Conservation (phyloP, 2,888 invertebrate species). For the Drosophila formosana region DNA sequence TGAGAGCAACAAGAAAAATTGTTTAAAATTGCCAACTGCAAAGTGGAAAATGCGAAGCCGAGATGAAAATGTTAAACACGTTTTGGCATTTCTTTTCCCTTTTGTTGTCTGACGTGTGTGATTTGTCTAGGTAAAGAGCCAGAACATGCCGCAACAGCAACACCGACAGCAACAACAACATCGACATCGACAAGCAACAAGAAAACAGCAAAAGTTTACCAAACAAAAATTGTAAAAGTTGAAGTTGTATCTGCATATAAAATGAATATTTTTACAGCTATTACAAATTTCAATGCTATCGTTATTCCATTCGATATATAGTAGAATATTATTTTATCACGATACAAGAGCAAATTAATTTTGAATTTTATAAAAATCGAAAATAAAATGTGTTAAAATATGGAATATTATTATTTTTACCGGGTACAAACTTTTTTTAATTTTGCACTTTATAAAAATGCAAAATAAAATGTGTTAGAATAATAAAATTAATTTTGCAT, state of each 20-base stretch:
- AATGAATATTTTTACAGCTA: neutral
- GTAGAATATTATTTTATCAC: neutral
- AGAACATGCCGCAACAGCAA: conserved; percentile 48
- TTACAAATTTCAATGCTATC: neutral
- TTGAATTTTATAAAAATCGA: neutral
- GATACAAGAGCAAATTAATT: no score
- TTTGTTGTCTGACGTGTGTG: conserved; percentile 51
- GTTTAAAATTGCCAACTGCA: conserved; percentile 64
- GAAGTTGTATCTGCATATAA: conserved; percentile 5
- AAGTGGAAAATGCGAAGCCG: conserved; percentile 54
- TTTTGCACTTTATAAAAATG: neutral
- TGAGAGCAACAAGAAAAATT: conserved; percentile 75
- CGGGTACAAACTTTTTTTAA: no score
- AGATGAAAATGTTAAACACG: conserved; percentile 77
- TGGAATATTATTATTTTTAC: no score
- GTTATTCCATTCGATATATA: neutral
- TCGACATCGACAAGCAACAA: conserved; percentile 15
- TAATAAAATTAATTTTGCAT: neutral
- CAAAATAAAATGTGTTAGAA: neutral
- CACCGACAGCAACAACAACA: conserved; percentile 24
- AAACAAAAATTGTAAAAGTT: neutral
- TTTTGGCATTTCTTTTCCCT: conserved; percentile 37
- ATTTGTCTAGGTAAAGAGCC: conserved; percentile 62
- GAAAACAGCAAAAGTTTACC: conserved; percentile 25
- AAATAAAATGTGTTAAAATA: neutral